Conservation (phyloP, 2,797 vertebrate genomes). For the Sebastes minor region DNA sequence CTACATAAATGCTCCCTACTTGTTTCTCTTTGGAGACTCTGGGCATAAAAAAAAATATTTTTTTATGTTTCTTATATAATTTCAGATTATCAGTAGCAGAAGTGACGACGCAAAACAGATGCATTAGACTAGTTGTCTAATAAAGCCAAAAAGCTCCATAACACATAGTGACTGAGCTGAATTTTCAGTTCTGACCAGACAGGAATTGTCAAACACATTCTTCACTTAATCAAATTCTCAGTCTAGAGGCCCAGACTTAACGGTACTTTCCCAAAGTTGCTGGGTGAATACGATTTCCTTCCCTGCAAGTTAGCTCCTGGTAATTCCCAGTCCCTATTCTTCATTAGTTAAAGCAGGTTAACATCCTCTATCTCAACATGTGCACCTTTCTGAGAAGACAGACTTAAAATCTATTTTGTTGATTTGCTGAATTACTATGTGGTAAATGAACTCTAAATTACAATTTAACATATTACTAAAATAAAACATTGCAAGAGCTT, state of each 20-base stretch:
- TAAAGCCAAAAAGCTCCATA: not conserved
- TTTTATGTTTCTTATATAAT: not conserved
- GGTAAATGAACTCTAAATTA: not conserved
- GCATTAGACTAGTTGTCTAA: not conserved
- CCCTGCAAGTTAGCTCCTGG: not conserved
- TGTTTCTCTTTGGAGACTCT: not conserved
- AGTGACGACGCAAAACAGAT: not conserved
- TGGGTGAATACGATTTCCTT: not conserved
- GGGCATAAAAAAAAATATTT: not conserved
- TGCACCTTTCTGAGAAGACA: not conserved
- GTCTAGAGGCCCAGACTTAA: not conserved
- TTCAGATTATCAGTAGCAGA: not conserved
- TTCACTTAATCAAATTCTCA: constrained; percentile 3
- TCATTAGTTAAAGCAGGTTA: not conserved
- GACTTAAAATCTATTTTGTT: not conserved
- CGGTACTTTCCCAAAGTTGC: not conserved
- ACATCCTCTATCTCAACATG: not conserved
- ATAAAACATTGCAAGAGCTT: not conserved
- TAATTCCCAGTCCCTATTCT: too few species aligned
- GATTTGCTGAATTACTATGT: not conserved
- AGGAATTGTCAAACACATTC: not conserved
- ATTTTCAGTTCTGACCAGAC: not conserved
- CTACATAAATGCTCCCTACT: not conserved
- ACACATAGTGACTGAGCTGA: not conserved
- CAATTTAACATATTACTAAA: not conserved